These are phyloP conservation scores for Lamproptera curius DNA, from an alignment of 2,888 invertebrate species.

Conservation along the genomic window DNA sequence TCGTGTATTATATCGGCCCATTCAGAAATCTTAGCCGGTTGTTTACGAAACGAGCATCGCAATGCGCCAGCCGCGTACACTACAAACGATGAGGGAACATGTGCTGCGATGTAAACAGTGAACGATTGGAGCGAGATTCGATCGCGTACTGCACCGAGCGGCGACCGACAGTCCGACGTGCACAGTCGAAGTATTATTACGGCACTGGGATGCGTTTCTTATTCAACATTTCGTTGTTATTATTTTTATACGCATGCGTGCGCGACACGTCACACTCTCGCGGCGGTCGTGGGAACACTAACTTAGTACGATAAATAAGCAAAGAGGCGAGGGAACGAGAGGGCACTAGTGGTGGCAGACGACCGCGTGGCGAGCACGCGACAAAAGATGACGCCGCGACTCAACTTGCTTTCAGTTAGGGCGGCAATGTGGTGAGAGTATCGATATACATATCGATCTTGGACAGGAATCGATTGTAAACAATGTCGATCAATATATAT, in stretches of 20 bases:
- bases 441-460: no score
- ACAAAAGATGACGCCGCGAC: constrained; percentile 13
- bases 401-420: constrained; percentile 1
- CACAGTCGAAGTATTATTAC: constrained; percentile 33
- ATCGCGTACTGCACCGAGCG: no score
- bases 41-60: constrained; percentile 49
- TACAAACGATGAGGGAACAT: constrained; percentile 32
- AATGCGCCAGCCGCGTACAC: constrained; percentile 45
- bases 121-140: constrained; percentile 27
- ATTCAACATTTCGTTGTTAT: constrained; percentile 49
- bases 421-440: neutral
- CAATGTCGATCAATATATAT: no score
- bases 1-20: neutral
- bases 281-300: constrained; percentile 57
- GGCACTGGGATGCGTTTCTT: constrained; percentile 40
- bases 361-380: constrained; percentile 30
- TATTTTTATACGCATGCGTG: constrained; percentile 36
- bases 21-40: constrained; percentile 34
- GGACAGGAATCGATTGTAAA: no score
- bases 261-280: constrained; percentile 53
- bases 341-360: constrained; percentile 38
- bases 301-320: constrained; percentile 52
- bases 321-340: constrained; percentile 57
- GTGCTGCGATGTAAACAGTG: constrained; percentile 53
- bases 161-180: constrained; percentile 22